These are phyloP conservation scores for Odontophorus gujanensis DNA, from an alignment of 2,113 vertebrate genomes.

Conservation along the genomic window DNA sequence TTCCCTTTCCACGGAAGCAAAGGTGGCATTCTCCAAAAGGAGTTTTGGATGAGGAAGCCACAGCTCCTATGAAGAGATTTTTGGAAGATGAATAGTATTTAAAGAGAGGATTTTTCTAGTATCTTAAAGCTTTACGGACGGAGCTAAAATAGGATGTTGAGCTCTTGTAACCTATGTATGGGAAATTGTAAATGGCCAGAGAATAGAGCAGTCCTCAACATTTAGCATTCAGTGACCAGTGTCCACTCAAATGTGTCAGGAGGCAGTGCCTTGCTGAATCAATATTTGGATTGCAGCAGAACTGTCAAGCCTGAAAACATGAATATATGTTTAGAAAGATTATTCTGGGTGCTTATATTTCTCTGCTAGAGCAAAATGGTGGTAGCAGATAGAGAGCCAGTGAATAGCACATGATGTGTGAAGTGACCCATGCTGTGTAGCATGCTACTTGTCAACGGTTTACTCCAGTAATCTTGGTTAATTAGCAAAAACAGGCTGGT, in stretches of 20 bases:
- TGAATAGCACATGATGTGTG: neutral
- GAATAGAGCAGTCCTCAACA: neutral
- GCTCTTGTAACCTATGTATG: neutral
- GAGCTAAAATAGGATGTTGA: neutral
- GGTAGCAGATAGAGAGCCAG: neutral
- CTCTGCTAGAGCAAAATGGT: neutral
- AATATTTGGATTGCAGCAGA: neutral
- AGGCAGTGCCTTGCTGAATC: neutral
- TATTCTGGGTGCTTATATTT: neutral
- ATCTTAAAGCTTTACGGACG: neutral
- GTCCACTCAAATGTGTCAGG: neutral
- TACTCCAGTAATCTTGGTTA: no score
- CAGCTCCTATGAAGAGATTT: neutral
- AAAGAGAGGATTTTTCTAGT: neutral
- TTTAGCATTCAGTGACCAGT: neutral
- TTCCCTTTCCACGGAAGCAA: neutral
- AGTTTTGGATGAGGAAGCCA: neutral
- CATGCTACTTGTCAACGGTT: no score
- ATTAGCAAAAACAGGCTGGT: neutral
- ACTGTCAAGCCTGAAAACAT: neutral
- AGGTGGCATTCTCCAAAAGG: neutral
- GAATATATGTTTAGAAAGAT: neutral
- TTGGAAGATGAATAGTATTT: neutral
- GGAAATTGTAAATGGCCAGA: neutral
- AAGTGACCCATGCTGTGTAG: accelerated